Percentiles rank a stretch among this genome's conserved stretches.
Evolutionary conservation across 2,888 invertebrate species (phyloP).

Genomic region (Subacronicta megacephala): DNA sequence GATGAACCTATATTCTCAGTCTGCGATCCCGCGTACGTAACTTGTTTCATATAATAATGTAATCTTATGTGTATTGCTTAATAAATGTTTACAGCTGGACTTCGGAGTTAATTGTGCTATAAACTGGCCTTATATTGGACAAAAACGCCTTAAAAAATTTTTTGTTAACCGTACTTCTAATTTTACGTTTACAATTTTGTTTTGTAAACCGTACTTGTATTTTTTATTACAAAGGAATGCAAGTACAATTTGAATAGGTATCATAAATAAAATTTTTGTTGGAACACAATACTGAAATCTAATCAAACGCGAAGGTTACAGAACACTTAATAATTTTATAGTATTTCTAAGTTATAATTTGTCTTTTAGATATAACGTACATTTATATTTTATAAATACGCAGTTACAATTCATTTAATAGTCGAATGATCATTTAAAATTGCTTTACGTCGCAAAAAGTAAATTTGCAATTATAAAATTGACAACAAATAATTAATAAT

Average conservation of each 20-base stretch:
- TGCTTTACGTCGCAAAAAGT: constrained; percentile 12
- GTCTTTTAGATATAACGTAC: neutral
- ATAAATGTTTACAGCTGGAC: too few species aligned
- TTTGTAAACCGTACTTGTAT: neutral
- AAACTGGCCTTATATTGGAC: too few species aligned
- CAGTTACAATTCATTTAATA: constrained; percentile 12
- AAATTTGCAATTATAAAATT: neutral
- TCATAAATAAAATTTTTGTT: neutral
- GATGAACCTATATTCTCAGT: too few species aligned
- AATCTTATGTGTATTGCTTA: too few species aligned
- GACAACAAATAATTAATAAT: constrained; percentile 7
- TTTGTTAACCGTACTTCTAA: too few species aligned
- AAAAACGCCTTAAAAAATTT: too few species aligned
- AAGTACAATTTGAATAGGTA: too few species aligned
- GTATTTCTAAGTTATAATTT: neutral
- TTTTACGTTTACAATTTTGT: too few species aligned
- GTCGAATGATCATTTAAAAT: constrained; percentile 8
- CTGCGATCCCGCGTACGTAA: too few species aligned
- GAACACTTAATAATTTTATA: neutral
- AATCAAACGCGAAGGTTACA: constrained; percentile 1
- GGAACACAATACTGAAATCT: constrained; percentile 1
- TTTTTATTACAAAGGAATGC: neutral
- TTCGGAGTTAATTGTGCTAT: too few species aligned
- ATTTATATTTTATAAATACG: too few species aligned
- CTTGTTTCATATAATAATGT: too few species aligned